Percentiles rank a stretch among this genome's conserved stretches.
These are phyloP conservation scores for Ctenomys sociabilis DNA, from an alignment of 2,113 vertebrate genomes.

Conservation along the genomic window DNA sequence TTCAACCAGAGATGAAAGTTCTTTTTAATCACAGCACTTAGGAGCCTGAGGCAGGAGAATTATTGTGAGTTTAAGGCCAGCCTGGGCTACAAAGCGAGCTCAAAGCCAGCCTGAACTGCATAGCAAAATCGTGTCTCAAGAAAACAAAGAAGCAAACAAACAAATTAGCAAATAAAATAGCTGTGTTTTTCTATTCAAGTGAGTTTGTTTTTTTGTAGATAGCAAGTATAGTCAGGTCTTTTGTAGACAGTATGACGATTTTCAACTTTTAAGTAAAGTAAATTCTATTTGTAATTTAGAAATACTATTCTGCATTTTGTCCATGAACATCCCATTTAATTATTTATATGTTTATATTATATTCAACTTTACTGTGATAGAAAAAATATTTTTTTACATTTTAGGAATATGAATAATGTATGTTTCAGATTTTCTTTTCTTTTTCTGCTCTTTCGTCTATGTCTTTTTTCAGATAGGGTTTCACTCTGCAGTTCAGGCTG, in stretches of 20 bases:
- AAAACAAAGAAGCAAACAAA: background rate
- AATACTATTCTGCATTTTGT: background rate
- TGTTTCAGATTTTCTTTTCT: background rate
- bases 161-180: background rate
- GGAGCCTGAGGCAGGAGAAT: background rate
- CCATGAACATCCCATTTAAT: background rate
- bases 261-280: background rate
- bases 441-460: background rate
- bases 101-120: background rate
- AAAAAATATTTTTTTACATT: slow-evolving; percentile 18
- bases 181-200: background rate
- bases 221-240: background rate
- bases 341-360: background rate
- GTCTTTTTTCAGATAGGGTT: background rate
- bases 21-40: background rate
- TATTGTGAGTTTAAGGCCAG: background rate
- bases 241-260: background rate
- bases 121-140: background rate
- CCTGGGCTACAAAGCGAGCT: background rate
- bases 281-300: background rate
- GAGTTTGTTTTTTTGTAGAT: background rate
- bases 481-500: background rate
- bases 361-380: background rate
- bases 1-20: background rate
- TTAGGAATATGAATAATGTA: background rate